These are phyloP conservation scores for Ceyx margarethae DNA, from an alignment of 2,113 vertebrate genomes.

Conservation along the genomic window DNA sequence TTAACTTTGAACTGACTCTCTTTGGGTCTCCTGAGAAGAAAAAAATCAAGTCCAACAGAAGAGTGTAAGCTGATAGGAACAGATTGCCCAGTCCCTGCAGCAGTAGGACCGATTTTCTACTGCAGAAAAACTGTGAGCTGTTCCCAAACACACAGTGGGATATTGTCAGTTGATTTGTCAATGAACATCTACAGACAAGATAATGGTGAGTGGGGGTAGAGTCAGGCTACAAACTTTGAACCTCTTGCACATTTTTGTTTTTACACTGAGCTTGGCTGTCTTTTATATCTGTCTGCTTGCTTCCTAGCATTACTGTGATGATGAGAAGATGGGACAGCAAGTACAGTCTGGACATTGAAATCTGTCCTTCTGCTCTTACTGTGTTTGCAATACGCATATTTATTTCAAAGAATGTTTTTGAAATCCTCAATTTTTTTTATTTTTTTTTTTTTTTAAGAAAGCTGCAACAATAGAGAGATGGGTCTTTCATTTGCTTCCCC, in stretches of 20 bases:
- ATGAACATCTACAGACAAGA: background rate
- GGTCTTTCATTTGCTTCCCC: background rate
- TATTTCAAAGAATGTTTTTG: background rate
- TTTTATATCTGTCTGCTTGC: background rate
- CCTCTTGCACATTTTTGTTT: background rate
- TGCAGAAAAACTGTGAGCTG: background rate
- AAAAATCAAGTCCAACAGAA: background rate
- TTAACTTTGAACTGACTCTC: background rate
- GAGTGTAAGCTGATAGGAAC: background rate
- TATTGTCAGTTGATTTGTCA: background rate
- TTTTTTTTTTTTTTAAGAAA: background rate
- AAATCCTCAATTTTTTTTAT: background rate
- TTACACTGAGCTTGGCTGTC: background rate
- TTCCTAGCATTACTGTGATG: background rate
- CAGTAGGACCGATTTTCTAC: background rate
- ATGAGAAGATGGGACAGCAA: background rate
- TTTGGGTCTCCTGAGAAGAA: background rate
- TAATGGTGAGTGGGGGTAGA: background rate
- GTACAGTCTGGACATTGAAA: background rate
- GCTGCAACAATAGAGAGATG: background rate
- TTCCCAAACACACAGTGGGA: background rate
- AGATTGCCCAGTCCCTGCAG: background rate
- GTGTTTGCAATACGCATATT: background rate
- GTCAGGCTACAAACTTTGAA: background rate
- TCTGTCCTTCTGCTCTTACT: background rate